These are phyloP conservation scores for Himalopsyche anomala DNA, from an alignment of 2,888 invertebrate species.

Conservation along the genomic window DNA sequence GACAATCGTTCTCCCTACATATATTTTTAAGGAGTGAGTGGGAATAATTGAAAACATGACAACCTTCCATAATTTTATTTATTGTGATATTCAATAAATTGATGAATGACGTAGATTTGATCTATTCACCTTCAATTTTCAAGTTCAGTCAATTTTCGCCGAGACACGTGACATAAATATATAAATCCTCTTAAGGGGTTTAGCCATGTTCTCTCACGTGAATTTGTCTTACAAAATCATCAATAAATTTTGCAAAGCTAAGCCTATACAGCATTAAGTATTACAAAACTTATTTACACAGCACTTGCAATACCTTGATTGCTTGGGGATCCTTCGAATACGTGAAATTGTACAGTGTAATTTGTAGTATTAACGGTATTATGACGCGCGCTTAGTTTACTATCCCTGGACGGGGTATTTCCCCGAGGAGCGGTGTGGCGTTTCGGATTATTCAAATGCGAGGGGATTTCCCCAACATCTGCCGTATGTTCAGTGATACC, in stretches of 20 bases:
- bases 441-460: conserved; percentile 6
- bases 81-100: too few relatives aligned
- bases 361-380: conserved; percentile 1
- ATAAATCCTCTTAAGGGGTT: too few relatives aligned
- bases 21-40: too few relatives aligned
- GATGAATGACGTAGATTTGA: too few relatives aligned
- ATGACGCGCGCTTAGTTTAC: not conserved
- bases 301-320: not conserved
- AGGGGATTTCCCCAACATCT: not conserved
- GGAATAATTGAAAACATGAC: too few relatives aligned
- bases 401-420: not conserved
- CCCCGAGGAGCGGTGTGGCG: conserved; percentile 12
- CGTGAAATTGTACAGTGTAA: not conserved
- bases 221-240: not conserved
- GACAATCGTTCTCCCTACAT: too few relatives aligned
- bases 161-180: too few relatives aligned
- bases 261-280: not conserved
- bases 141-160: too few relatives aligned
- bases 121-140: too few relatives aligned
- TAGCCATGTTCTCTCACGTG: too few relatives aligned
- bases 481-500: not conserved
- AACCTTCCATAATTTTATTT: too few relatives aligned
- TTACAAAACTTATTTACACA: not conserved
- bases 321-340: not conserved
- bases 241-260: not conserved